Percentiles rank a stretch among this genome's conserved stretches.
Conservation (phyloP, 2,113 vertebrate species). For the Vimba vimba region DNA sequence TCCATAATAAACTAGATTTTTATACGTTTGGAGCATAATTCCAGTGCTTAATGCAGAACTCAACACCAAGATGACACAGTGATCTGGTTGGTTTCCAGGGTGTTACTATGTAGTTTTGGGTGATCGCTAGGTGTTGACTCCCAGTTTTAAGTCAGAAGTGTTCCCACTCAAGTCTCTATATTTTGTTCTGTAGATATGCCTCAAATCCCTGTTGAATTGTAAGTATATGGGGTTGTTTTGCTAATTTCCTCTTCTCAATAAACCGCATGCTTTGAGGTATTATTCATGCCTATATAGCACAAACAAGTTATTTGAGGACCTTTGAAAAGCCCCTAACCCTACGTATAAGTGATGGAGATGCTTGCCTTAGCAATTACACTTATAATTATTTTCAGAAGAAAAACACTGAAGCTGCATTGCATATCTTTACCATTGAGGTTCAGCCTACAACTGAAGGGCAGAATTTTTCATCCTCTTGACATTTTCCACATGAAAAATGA, state of each 20-base stretch:
- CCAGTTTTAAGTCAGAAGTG: not conserved
- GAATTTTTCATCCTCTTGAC: constrained; percentile 7
- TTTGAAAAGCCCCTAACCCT: not conserved
- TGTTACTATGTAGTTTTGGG: not conserved
- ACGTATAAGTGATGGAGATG: not conserved
- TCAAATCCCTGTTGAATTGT: not conserved
- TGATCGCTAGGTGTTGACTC: not conserved
- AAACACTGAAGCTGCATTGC: not conserved
- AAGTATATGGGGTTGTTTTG: not conserved
- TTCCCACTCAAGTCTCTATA: not conserved
- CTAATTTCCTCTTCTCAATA: not conserved
- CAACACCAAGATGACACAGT: not conserved
- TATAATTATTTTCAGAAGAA: constrained; percentile 4
- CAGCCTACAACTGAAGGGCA: not conserved
- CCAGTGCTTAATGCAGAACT: not conserved
- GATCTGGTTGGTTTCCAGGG: not conserved
- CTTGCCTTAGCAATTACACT: not conserved
- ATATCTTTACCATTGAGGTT: constrained; percentile 8
- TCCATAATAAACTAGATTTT: not conserved
- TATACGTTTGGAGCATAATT: too few relatives aligned
- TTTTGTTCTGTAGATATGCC: not conserved
- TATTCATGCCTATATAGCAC: not conserved
- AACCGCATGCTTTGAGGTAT: not conserved
- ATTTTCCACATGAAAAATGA: constrained; percentile 28
- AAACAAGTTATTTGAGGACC: not conserved